A percentile compares a stretch with the other conserved stretches of the same genome.
Evolutionary conservation across 2,888 invertebrate species (phyloP).

Genomic region (Agrilus cyanescens): DNA sequence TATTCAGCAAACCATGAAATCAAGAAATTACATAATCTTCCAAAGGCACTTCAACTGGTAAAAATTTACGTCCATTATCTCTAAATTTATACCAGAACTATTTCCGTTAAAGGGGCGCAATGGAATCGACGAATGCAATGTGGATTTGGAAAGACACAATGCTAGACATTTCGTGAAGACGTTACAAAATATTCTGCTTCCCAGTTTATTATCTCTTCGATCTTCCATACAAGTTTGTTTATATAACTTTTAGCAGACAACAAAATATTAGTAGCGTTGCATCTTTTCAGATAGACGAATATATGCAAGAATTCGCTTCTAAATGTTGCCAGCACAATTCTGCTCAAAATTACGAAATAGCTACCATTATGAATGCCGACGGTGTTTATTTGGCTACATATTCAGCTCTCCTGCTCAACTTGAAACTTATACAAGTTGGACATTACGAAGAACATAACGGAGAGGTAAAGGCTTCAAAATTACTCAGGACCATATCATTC

Average conservation of each 20-base stretch:
- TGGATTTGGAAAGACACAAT: conserved; percentile 77
- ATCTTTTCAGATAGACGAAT: conserved; percentile 61
- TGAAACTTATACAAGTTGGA: conserved; percentile 64
- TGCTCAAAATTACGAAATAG: conserved; percentile 48
- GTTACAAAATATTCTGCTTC: conserved; percentile 60
- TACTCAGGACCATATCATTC: background rate
- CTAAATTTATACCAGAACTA: background rate
- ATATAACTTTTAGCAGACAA: conserved; percentile 2
- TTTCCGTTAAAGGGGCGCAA: conserved; percentile 28
- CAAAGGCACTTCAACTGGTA: conserved; percentile 43
- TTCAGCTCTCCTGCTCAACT: conserved; percentile 68
- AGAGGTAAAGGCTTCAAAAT: background rate
- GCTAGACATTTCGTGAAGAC: conserved; percentile 74
- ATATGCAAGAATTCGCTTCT: conserved; percentile 84
- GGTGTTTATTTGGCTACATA: conserved; percentile 88
- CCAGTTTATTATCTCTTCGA: conserved; percentile 59
- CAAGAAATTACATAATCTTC: conserved; percentile 42
- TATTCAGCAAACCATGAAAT: conserved; percentile 36
- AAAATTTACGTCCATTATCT: conserved; percentile 10
- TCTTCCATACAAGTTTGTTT: conserved; percentile 61
- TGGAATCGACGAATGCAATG: conserved; percentile 52
- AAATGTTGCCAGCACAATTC: conserved; percentile 77
- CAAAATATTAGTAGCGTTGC: background rate
- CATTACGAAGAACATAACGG: conserved; percentile 51
- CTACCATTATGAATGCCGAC: conserved; percentile 85